A percentile compares a stretch with the other conserved stretches of the same genome.
phyloP scores from a whole-genome alignment of 2,888 invertebrate species.

The Drosophila anomelani region DNA sequence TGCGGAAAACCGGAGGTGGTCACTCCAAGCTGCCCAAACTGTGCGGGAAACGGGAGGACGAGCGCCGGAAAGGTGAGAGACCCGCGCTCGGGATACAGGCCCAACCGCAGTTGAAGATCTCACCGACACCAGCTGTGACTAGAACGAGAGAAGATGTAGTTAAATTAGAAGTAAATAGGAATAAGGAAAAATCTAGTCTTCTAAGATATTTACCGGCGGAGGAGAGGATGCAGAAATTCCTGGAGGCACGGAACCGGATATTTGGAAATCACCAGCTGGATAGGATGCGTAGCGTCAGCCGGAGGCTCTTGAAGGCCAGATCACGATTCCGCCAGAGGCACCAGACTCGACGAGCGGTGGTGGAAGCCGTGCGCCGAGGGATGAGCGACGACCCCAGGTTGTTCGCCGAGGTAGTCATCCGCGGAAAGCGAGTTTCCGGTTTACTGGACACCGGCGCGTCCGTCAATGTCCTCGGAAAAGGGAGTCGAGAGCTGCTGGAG shows the following conservation, averaged over 20 bases:
- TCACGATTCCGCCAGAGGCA: neutral
- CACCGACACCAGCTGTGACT: no score
- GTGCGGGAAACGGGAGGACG: no score
- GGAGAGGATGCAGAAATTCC: neutral
- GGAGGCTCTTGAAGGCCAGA: no score
- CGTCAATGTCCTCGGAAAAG: no score
- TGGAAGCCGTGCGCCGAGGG: neutral
- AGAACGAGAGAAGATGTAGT: accelerated
- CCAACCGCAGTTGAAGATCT: neutral
- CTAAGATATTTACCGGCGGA: neutral
- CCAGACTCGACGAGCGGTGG: no score
- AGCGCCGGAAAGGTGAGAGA: neutral
- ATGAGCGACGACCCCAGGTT: neutral
- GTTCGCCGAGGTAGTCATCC: neutral
- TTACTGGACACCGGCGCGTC: no score
- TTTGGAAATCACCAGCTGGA: no score
- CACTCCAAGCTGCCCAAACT: no score
- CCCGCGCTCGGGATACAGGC: neutral
- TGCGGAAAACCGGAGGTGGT: no score
- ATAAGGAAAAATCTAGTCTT: accelerated
- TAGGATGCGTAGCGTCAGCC: no score
- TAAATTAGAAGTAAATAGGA: neutral
- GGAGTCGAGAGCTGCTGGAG: no score
- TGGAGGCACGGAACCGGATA: no score
- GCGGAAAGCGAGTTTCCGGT: neutral